Evolutionary conservation across 2,888 invertebrate genomes (phyloP).

Genomic region (Morinoia aosen): DNA sequence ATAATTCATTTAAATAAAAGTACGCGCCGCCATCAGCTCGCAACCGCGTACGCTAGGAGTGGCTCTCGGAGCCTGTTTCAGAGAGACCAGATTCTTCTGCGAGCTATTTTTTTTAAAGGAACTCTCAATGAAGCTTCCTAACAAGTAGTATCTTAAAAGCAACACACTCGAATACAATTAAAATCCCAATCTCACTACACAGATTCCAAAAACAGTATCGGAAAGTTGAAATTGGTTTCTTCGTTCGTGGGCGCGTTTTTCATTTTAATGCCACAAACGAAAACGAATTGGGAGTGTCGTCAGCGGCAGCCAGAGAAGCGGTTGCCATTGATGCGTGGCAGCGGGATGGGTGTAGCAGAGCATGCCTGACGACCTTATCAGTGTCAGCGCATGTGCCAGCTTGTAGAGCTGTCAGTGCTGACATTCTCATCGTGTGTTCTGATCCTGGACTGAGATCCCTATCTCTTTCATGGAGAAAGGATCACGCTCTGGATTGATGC

Average conservation of each 20-base stretch:
- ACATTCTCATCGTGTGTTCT: neutral
- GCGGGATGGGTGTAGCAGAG: neutral
- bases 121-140: neutral
- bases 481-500: neutral
- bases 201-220: neutral
- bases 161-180: neutral
- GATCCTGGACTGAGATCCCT: neutral
- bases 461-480: neutral
- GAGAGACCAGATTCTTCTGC: neutral
- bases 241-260: too few species aligned
- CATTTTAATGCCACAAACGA: neutral
- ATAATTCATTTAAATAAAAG: neutral
- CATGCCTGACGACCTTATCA: neutral
- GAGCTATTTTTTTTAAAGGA: neutral
- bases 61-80: neutral
- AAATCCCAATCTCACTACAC: neutral
- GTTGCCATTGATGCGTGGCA: neutral
- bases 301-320: neutral
- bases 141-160: neutral
- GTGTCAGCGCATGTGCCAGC: slow-evolving; percentile 5
- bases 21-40: neutral
- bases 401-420: neutral
- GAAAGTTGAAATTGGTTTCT: neutral
- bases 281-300: neutral
- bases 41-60: neutral